Evolutionary conservation across 1,140 invertebrate genomes (phyloP).

Genomic region (Drosophila micromelanica): DNA sequence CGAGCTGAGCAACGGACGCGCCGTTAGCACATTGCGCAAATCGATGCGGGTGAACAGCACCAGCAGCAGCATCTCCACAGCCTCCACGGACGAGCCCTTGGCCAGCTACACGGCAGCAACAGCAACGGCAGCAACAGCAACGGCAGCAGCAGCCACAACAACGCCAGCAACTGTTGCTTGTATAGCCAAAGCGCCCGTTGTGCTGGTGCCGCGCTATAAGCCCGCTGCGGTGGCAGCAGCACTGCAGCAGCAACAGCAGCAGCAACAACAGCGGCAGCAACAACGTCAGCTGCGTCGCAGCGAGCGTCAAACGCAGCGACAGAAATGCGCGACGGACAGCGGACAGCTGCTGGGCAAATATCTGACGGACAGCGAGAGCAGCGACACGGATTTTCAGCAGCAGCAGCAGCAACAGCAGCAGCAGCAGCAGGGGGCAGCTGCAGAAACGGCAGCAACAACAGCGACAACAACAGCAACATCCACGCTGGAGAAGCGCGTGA

Average conservation of each 20-base stretch:
- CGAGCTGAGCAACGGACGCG: conserved; percentile 52
- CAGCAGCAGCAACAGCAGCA: conserved; percentile 18
- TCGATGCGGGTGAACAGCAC: conserved; percentile 81
- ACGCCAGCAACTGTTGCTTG: background rate
- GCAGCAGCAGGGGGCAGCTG: conserved; percentile 5
- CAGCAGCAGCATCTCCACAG: conserved; percentile 80
- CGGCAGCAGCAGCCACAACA: conserved; percentile 9
- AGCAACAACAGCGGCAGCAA: conserved; percentile 46
- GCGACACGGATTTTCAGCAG: conserved; percentile 54
- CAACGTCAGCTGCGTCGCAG: conserved; percentile 65
- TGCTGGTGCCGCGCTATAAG: conserved; percentile 67
- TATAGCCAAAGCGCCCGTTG: conserved; percentile 56
- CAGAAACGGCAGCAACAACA: background rate
- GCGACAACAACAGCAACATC: background rate
- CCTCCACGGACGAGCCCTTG: conserved; percentile 64
- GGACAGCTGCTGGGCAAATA: conserved; percentile 30
- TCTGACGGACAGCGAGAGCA: conserved; percentile 59
- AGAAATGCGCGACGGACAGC: conserved; percentile 15
- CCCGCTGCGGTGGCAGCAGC: conserved; percentile 57
- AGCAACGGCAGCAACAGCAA: conserved; percentile 9
- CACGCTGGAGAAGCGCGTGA: conserved; percentile 57
- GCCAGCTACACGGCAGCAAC: conserved; percentile 1
- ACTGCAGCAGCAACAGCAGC: conserved; percentile 21
- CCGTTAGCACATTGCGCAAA: conserved; percentile 61
- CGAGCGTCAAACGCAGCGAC: conserved; percentile 59